Conservation (phyloP, 2,113 vertebrate genomes). For the Actinemys pallida region DNA sequence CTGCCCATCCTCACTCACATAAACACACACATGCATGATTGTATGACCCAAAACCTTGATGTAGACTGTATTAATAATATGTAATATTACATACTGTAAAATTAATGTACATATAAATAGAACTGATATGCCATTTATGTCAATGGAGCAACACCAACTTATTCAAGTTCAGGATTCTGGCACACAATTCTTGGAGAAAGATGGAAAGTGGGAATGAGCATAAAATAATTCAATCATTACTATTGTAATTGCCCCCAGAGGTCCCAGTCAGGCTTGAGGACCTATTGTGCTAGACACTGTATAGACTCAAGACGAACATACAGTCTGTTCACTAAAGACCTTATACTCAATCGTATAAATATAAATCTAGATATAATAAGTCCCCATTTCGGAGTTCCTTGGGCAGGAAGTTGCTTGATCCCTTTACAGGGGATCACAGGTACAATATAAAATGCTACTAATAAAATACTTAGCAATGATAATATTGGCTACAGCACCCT, state of each 20-base stretch:
- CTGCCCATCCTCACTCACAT: neutral
- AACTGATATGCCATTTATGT: no score
- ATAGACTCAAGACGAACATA: neutral
- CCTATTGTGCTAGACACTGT: neutral
- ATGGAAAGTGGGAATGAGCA: neutral
- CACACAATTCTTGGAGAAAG: neutral
- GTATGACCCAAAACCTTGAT: neutral
- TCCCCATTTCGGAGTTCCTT: neutral
- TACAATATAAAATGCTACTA: neutral
- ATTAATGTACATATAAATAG: no score
- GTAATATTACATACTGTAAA: no score
- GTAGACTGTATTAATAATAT: neutral
- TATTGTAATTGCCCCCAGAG: neutral
- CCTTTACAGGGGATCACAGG: fast-evolving
- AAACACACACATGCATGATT: neutral
- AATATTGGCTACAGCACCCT: neutral
- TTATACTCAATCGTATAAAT: neutral
- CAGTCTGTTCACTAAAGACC: neutral
- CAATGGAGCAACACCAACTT: no score
- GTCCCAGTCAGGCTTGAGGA: neutral
- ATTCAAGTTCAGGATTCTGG: neutral
- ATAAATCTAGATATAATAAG: neutral
- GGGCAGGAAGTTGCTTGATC: neutral
- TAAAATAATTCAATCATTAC: neutral
- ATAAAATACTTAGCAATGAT: neutral